Conservation (phyloP, 2,113 vertebrate genomes). For the Cryptomyrus ogoouensis region DNA sequence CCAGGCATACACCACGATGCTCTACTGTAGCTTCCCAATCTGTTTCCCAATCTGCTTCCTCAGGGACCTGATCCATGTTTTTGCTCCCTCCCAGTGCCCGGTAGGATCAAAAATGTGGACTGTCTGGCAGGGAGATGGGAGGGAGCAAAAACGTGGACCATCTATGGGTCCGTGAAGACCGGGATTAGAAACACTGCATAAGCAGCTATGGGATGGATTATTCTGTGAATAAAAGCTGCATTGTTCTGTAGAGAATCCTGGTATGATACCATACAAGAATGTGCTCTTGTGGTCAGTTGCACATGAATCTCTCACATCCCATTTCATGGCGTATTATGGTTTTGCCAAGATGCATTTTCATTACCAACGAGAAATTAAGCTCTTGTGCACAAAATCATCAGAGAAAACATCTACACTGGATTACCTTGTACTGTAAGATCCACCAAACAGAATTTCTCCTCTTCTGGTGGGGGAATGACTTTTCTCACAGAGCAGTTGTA, state of each 20-base stretch:
- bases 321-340: not conserved
- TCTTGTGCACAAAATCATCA: not conserved
- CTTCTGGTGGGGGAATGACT: constrained; percentile 20
- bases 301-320: not conserved
- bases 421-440: constrained; percentile 26
- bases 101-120: not conserved
- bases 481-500: constrained; percentile 27
- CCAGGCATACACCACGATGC: not conserved
- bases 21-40: not conserved
- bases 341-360: not conserved
- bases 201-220: not conserved
- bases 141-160: not conserved
- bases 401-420: not conserved
- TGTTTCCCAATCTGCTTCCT: not conserved
- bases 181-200: not conserved
- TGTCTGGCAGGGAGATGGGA: not conserved
- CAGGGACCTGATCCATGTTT: not conserved
- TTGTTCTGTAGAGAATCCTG: not conserved
- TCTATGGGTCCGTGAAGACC: not conserved
- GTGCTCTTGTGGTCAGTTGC: not conserved
- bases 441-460: not conserved
- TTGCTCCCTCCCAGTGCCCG: not conserved
- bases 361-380: not conserved
- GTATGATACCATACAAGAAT: not conserved
- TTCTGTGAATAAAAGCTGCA: not conserved